A percentile compares a stretch with the other conserved stretches of the same genome.
Evolutionary conservation across 2,888 invertebrate genomes (phyloP).

Genomic region (Ophioninae sp.): DNA sequence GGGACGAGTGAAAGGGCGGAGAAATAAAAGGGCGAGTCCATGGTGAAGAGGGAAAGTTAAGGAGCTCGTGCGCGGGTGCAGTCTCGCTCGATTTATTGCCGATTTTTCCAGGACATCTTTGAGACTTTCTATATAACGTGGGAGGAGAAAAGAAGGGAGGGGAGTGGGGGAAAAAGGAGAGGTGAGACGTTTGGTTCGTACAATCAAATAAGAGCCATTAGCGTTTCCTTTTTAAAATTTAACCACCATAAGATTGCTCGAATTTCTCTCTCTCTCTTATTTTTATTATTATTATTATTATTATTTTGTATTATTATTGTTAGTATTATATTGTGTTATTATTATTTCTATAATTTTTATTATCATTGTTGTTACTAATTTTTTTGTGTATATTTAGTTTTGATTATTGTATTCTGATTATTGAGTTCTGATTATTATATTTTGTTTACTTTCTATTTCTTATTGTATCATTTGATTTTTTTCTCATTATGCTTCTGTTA

Average conservation of each 20-base stretch:
- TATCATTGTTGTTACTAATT: too few relatives aligned
- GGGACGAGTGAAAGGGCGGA: constrained; percentile 28
- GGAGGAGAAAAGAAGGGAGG: constrained; percentile 17
- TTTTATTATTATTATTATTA: too few relatives aligned
- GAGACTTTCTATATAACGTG: constrained; percentile 32
- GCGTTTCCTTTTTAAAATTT: constrained; percentile 58
- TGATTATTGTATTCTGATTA: too few relatives aligned
- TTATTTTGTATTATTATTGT: too few relatives aligned
- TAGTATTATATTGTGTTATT: too few relatives aligned
- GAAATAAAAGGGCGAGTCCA: constrained; percentile 19
- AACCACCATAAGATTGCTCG: constrained; percentile 69
- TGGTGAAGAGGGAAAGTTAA: constrained; percentile 16
- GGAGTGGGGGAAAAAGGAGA: constrained; percentile 7
- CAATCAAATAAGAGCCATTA: constrained; percentile 52
- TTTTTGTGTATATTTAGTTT: too few relatives aligned
- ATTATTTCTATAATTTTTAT: too few relatives aligned
- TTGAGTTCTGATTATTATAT: too few relatives aligned
- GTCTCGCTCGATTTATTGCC: constrained; percentile 54
- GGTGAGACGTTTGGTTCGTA: background rate
- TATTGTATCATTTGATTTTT: too few relatives aligned
- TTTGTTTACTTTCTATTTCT: too few relatives aligned
- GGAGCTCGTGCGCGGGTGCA: constrained; percentile 53
- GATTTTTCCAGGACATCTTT: constrained; percentile 19
- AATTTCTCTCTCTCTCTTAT: constrained; percentile 10
- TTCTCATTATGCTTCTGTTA: too few relatives aligned